Evolutionary conservation across 2,797 vertebrate genomes (phyloP), one percentile per base, ranked within the genome.

Genomic region (Sebastes paucispinis): DNA sequence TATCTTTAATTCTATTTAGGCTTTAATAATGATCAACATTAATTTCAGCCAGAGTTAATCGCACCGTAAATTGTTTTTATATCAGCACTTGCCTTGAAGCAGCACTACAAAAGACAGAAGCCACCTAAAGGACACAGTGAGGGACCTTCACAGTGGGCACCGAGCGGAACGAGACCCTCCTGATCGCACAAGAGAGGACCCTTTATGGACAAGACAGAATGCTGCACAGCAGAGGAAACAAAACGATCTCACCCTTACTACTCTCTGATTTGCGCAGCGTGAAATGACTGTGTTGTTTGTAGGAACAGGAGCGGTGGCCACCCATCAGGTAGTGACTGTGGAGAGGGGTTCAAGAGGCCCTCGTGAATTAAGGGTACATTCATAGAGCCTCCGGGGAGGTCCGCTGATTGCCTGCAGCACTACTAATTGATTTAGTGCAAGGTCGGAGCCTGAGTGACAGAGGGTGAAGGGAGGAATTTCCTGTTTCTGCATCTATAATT

Each of bases 401-500:
- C 89, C 32, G 39, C 83, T 91, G 90, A 93, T 93, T 94, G 93
- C 92, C 93, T 92, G 80, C 90, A 92, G 94, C 92, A 85, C 79
- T 79, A 9, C 93, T 95, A 96, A 96, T 96, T 96, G 95, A 96
- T 95, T 95, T 93, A 94, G 93, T 94, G 90, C 91, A 92, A 95
- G 95, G 94, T 96, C 93, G 77, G 74, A 85, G 84, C 72, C 89
- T 90, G 91, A 95, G 87, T 92, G 93, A 94, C 94, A 93, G 88
- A 92, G 93, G 92, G 86, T 89, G 83, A 87, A 81, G 87, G 84
- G 84, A 93, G 92, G 93, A 92, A 95, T 95, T 96, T 96, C 95
- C 96, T 95, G 94, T 96, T 93, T 93, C 93, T 91, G 83, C 94
- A 96, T 96, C 90, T 93, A 95, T 95, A 95, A 96, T 95, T 96